Conservation (phyloP, 1,140 invertebrate species). For the Neodiprion fabricii region DNA sequence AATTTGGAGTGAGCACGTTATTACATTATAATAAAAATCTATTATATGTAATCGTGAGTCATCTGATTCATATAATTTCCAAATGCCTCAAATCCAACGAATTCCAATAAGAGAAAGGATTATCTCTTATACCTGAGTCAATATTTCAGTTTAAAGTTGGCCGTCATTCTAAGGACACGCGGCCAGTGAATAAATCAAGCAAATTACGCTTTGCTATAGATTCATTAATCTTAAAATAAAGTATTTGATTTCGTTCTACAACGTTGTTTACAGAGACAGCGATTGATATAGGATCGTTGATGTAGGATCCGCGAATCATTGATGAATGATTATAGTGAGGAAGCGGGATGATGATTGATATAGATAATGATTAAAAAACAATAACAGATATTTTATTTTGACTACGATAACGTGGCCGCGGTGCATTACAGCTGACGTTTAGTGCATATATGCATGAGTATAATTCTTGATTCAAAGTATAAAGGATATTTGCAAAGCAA, state of each 20-base stretch:
- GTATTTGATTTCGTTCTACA: neutral
- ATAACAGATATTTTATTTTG: neutral
- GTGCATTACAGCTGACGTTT: neutral
- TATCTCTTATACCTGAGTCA: neutral
- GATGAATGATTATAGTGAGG: neutral
- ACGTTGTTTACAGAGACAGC: neutral
- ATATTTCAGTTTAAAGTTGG: neutral
- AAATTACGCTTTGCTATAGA: neutral
- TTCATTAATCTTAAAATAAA: neutral
- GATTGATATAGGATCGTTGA: neutral
- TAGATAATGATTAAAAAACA: neutral
- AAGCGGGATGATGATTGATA: neutral
- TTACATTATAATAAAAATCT: too few relatives aligned
- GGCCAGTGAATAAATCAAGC: neutral
- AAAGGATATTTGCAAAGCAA: too few relatives aligned
- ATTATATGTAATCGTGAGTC: too few relatives aligned
- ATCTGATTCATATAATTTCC: too few relatives aligned
- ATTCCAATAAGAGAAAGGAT: neutral
- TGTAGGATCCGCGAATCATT: neutral
- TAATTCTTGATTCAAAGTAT: too few relatives aligned
- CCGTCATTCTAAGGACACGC: neutral
- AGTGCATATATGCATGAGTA: too few relatives aligned
- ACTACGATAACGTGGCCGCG: neutral
- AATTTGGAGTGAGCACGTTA: too few relatives aligned
- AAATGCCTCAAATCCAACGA: too few relatives aligned